These are phyloP conservation scores for Tenebrosternarchus preto DNA, from an alignment of 2,113 vertebrate species.

Conservation along the genomic window DNA sequence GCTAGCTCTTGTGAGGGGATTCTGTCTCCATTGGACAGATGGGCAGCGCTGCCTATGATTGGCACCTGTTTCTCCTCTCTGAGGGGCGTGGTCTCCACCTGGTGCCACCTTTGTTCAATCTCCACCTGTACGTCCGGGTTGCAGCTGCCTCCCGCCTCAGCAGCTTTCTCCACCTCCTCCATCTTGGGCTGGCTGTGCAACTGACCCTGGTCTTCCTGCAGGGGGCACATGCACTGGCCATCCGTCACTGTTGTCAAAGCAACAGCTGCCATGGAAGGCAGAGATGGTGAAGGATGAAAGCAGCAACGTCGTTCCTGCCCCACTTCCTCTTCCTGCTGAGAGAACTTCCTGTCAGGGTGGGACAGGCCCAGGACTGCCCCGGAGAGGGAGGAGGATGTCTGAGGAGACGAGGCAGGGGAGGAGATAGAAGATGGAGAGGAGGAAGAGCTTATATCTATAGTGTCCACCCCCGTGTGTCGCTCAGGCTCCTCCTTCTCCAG, in stretches of 20 bases:
- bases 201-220: constrained; percentile 66
- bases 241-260: constrained; percentile 47
- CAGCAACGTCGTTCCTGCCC: constrained; percentile 74
- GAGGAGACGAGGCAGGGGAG: constrained; percentile 59
- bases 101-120: constrained; percentile 96
- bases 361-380: constrained; percentile 59
- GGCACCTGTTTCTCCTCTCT: constrained; percentile 95
- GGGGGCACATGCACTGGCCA: constrained; percentile 48
- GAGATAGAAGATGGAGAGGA: constrained; percentile 66
- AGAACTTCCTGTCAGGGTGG: constrained; percentile 55
- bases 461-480: constrained; percentile 64
- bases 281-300: constrained; percentile 43
- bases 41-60: constrained; percentile 75
- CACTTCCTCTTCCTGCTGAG: constrained; percentile 60
- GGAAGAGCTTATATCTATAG: constrained; percentile 63
- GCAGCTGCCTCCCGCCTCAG: constrained; percentile 59
- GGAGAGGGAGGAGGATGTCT: constrained; percentile 57
- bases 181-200: constrained; percentile 65
- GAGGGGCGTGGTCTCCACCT: constrained; percentile 92
- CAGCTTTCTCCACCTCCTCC: constrained; percentile 84
- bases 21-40: constrained; percentile 58
- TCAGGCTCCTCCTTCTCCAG: constrained; percentile 77
- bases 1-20: constrained; percentile 81
- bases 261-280: constrained; percentile 49
- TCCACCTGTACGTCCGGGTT: constrained; percentile 83